Percentiles rank a stretch among this genome's conserved stretches.
phyloP scores from a whole-genome alignment of 2,113 vertebrate genomes.

The Oophaga pumilio region DNA sequence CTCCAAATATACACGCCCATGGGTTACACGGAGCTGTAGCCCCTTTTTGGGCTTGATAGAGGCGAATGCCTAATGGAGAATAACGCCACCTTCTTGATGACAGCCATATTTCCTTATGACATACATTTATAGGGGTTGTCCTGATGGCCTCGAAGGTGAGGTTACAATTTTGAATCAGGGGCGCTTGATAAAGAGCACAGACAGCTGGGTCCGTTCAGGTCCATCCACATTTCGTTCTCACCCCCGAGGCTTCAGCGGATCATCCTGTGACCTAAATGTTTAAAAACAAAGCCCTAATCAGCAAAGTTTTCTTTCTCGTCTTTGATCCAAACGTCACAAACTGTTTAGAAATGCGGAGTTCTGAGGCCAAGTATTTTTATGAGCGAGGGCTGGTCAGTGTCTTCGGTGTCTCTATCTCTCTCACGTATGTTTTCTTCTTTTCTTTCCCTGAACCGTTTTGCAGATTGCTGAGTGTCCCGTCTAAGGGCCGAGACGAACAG shows the following conservation, averaged over 20 bases:
- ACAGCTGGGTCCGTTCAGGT: background rate
- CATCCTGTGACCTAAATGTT: slow-evolving; percentile 32
- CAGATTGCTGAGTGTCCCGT: slow-evolving; percentile 87
- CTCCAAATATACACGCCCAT: no score
- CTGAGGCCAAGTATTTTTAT: slow-evolving; percentile 53
- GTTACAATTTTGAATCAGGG: background rate
- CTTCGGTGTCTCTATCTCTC: background rate
- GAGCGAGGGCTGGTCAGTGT: slow-evolving; percentile 31
- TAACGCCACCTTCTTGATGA: no score
- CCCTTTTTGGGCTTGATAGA: no score
- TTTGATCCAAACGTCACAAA: slow-evolving; percentile 11
- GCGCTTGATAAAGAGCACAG: background rate
- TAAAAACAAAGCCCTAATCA: slow-evolving; percentile 2
- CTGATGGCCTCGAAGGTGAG: background rate
- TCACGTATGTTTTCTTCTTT: background rate
- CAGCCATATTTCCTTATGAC: no score
- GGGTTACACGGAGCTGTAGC: no score
- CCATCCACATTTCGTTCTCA: background rate
- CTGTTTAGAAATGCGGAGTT: slow-evolving; percentile 23
- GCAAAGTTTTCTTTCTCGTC: background rate
- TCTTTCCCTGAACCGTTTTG: slow-evolving; percentile 53
- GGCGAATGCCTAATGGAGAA: no score
- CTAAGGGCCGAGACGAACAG: slow-evolving; percentile 80
- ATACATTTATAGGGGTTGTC: no score
- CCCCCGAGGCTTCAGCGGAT: background rate